These are phyloP conservation scores for Haemorhous mexicanus DNA, from an alignment of 2,113 vertebrate species.

Conservation along the genomic window DNA sequence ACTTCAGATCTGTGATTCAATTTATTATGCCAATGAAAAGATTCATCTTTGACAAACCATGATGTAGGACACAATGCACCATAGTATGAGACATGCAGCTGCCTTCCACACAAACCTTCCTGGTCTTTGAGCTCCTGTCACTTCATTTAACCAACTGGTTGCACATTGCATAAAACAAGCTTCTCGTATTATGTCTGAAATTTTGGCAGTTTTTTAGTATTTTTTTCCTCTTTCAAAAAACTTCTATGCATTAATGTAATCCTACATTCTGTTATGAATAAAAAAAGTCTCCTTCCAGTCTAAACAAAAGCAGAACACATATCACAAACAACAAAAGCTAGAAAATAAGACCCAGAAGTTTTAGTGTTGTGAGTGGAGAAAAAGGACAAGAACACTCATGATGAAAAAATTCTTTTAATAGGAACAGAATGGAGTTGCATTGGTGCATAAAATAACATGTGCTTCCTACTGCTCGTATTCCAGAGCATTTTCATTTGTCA, in stretches of 20 bases:
- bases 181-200: not conserved
- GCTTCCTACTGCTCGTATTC: not conserved
- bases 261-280: not conserved
- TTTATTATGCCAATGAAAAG: not conserved
- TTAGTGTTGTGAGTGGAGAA: not conserved
- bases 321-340: not conserved
- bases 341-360: conserved; percentile 40
- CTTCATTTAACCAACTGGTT: not conserved
- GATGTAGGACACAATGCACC: not conserved
- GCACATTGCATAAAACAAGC: not conserved
- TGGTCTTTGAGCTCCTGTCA: not conserved
- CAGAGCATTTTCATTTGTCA: not conserved
- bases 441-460: not conserved
- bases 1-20: not conserved
- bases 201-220: not conserved
- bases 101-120: not conserved
- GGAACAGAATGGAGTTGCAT: conserved; percentile 19
- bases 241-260: not conserved
- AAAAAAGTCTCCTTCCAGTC: not conserved
- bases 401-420: conserved; percentile 21
- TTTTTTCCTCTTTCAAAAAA: conserved; percentile 6
- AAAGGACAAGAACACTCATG: not conserved
- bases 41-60: not conserved
- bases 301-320: conserved; percentile 22
- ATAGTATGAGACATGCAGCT: not conserved